These are phyloP conservation scores for Smithornis capensis DNA, from an alignment of 2,113 vertebrate genomes.

Conservation along the genomic window DNA sequence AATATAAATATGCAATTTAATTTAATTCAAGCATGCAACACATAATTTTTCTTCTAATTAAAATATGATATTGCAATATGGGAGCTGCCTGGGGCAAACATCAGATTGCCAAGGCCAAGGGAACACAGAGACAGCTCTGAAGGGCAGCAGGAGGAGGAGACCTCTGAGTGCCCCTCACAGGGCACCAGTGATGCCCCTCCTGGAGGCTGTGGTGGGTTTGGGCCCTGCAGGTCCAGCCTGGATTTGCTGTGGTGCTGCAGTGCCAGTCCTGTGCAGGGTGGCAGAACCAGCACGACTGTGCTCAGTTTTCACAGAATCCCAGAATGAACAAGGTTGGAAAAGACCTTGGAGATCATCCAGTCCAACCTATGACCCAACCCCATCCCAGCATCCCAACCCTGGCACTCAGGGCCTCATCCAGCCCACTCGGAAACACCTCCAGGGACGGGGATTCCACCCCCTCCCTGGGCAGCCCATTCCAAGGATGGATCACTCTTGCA, in stretches of 20 bases:
- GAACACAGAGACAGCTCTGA: background rate
- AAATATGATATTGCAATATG: background rate
- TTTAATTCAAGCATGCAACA: slow-evolving; percentile 50
- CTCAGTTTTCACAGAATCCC: no score
- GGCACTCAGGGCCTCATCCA: no score
- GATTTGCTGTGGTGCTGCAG: no score
- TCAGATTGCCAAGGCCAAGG: background rate
- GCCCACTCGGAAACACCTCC: no score
- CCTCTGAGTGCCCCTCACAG: rapidly evolving
- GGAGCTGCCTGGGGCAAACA: slow-evolving; percentile 22
- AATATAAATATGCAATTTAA: slow-evolving; percentile 58
- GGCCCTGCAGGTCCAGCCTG: background rate
- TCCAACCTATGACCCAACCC: no score
- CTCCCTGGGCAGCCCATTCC: no score
- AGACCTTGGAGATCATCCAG: no score
- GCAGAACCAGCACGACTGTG: background rate
- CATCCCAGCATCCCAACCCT: no score
- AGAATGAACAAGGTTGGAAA: no score
- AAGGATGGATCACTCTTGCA: no score
- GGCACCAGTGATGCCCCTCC: background rate
- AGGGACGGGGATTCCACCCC: no score
- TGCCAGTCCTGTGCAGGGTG: rapidly evolving
- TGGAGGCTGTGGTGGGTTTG: rapidly evolving
- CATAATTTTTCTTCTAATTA: slow-evolving; percentile 46
- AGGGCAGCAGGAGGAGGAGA: background rate